Base-by-base conservation (phyloP, 1,140 invertebrate species). In the Helicorthomorpha holstii region DNA sequence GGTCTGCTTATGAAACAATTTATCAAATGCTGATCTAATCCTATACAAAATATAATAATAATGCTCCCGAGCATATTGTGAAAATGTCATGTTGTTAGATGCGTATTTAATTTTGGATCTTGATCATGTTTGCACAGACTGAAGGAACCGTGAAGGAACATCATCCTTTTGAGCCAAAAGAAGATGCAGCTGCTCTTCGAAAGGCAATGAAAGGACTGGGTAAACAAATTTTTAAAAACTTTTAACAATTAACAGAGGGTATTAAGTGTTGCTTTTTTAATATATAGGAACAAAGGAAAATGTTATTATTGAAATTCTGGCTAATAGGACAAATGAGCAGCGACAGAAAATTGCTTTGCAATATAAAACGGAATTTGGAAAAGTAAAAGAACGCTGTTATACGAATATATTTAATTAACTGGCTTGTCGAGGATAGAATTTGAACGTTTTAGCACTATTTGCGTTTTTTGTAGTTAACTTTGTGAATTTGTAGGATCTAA, bases 311-410 rank as follows among this genome's bases (percentile, higher is more conserved):
- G 83, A 91, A 60, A 78, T 95, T 1, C 69, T 96, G 3, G 85
- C 84, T 44, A 81, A 82, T 60, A 76, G 91, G 57, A 85, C 85
- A 52, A 86, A 86, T 61, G 81, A 84, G 16, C 91, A 96, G 69
- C 76, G 94, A 57, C 70, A 89, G 53, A 82, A 95, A 67, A 91
- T 97, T 58, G 80, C 83, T 10, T 79, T 83, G 60, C 79, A 82
- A 0, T 98, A 88, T 69, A 96, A 97, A 72, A 89, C 85, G 46
- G 78, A 85, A 60, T 97, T 85, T 66, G 93, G 92, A 65, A 95
- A 93, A 69, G 82, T 84, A 66, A 64, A 34, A 34, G n/a, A n/a
- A n/a, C n/a, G n/a, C n/a, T n/a, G n/a, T n/a, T n/a, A n/a, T n/a
- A n/a, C n/a, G n/a, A n/a, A n/a, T n/a, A n/a, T n/a, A n/a, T n/a